phyloP scores from a whole-genome alignment of 2,888 invertebrate species.

The Petrolisthes manimaculis region DNA sequence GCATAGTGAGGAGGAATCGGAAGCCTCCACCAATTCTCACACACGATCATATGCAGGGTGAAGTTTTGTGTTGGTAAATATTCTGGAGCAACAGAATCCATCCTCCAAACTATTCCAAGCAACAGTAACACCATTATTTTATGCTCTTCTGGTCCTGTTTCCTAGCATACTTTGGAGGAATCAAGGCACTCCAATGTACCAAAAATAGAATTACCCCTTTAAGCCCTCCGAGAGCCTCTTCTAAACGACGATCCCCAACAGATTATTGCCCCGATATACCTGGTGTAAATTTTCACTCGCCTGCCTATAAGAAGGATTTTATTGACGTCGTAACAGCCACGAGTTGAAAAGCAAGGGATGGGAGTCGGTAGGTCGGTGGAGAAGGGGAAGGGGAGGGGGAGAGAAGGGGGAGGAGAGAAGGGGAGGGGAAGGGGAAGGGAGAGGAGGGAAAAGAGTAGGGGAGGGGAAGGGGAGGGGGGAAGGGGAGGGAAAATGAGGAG shows the following conservation, averaged over 20 bases:
- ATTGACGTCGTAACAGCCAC: background rate
- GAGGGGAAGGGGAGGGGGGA: background rate
- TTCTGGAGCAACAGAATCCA: no score
- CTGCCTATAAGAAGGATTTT: conserved; percentile 16
- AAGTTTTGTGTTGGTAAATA: no score
- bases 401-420: background rate
- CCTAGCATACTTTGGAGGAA: no score
- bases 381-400: background rate
- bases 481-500: background rate
- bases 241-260: background rate
- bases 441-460: background rate
- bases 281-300: background rate
- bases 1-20: no score
- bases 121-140: no score
- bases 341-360: background rate
- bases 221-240: no score
- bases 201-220: no score
- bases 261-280: background rate
- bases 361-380: background rate
- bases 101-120: no score
- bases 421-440: background rate
- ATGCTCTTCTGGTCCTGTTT: no score
- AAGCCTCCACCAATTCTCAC: no score
- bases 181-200: no score
- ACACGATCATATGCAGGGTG: no score